Percentiles rank a stretch among this genome's conserved stretches.
phyloP scores from a whole-genome alignment of 2,113 vertebrate species.

The Amblyornis subalaris region DNA sequence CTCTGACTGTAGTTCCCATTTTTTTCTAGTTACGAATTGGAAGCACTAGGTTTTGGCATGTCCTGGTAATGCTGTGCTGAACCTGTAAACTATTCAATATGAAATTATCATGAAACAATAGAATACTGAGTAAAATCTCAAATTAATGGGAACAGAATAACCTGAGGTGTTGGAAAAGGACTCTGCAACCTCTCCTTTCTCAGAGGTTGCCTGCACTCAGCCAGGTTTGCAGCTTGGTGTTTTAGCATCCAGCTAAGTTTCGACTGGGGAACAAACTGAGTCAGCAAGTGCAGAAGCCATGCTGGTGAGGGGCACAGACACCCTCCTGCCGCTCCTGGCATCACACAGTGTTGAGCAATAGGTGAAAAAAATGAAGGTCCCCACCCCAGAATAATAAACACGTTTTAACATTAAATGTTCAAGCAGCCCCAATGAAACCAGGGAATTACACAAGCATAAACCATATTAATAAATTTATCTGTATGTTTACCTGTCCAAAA shows the following conservation, averaged over 20 bases:
- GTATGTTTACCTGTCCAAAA: not conserved
- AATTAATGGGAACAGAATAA: not conserved
- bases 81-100: not conserved
- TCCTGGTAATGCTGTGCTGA: not conserved
- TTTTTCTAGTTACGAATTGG: constrained; percentile 3
- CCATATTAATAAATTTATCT: not conserved
- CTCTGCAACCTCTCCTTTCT: not conserved
- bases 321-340: not conserved
- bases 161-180: not conserved
- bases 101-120: constrained; percentile 20
- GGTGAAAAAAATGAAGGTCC: not conserved
- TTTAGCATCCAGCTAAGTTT: not conserved
- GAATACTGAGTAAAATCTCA: not conserved
- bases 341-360: accelerated
- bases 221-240: not conserved
- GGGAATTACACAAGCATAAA: not conserved
- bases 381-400: not conserved
- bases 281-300: not conserved
- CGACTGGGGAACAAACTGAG: not conserved
- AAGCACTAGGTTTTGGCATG: not conserved
- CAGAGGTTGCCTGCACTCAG: not conserved
- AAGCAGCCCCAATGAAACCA: not conserved
- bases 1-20: not conserved
- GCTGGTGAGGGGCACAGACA: not conserved
- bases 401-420: not conserved